Conservation (phyloP, 2,113 vertebrate genomes). For the Condylura cristata region DNA sequence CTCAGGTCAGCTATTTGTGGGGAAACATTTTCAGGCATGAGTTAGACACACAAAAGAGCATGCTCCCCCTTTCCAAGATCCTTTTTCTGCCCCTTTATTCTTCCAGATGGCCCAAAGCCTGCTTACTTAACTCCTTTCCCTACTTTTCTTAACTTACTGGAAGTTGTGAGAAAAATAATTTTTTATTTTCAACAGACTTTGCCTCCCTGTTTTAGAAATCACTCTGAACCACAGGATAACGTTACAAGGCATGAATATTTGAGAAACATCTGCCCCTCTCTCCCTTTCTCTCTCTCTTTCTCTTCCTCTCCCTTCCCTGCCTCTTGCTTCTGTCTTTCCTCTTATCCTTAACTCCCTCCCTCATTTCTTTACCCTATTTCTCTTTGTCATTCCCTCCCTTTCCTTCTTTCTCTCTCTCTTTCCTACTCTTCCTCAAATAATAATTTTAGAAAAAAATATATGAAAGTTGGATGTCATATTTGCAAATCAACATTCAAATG, state of each 20-base stretch:
- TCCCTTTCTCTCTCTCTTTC: background rate
- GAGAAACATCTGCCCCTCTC: background rate
- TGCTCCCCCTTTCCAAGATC: background rate
- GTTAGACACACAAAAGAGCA: background rate
- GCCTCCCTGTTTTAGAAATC: background rate
- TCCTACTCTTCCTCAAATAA: background rate
- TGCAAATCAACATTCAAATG: background rate
- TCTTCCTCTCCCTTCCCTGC: background rate
- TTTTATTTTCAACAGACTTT: background rate
- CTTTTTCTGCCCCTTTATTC: background rate
- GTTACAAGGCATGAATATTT: background rate
- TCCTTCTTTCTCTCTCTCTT: background rate
- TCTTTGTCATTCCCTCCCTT: background rate
- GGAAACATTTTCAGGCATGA: background rate
- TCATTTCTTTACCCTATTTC: background rate
- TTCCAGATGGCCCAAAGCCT: background rate
- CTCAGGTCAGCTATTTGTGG: background rate
- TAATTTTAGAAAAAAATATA: background rate
- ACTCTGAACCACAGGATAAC: background rate
- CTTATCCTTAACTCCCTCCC: too few species aligned
- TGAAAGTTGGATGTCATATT: background rate
- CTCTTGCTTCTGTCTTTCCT: too few species aligned
- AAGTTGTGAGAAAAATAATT: background rate
- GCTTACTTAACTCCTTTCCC: background rate
- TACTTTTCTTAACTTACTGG: background rate